Evolutionary conservation across 2,888 invertebrate species (phyloP), one percentile per base, ranked within the genome.

Genomic region (Polietes domitor): DNA sequence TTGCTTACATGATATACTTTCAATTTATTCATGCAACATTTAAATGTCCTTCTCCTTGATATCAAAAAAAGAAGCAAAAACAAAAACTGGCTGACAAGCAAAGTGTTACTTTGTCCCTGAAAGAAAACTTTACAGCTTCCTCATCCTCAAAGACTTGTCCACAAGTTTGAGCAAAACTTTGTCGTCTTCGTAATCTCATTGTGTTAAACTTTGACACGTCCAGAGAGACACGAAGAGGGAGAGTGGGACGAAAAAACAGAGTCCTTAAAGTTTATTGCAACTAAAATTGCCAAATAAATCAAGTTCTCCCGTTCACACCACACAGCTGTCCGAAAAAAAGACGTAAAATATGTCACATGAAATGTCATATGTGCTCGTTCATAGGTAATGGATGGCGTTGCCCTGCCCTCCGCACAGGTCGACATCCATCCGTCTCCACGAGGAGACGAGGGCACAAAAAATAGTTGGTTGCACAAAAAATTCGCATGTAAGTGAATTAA

Each of bases 71-170:
- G 9, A 32, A 32, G 37, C 4, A 37, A 37, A 37, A 37, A 6
- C 32, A 37, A 37, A 12, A 37, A n/a, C 47, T 12, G 37, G 15
- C n/a, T 47, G n/a, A 1, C n/a, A 47, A n/a, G 47, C 1, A 9
- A 47, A 47, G 15, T 47, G 47, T 47, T 47, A 47, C n/a, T 47
- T 47, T 47, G 47, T 47, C 47, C n/a, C n/a, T 47, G 47, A 47
- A n/a, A n/a, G n/a, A 9, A 47, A 15, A 47, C 47, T n/a, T 47
- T 47, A 5, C 3, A 2, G n/a, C n/a, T 47, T 47, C 47, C n/a
- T 47, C 5, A 32, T n/a, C n/a, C 2, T n/a, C 47, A n/a, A 7
- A 47, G 2, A 47, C 47, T 15, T 47, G n/a, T 47, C n/a, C n/a
- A n/a, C 1, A 47, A 47, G 47, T 47, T 47, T 2, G n/a, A 7